Evolutionary conservation across 2,113 vertebrate species (phyloP), one percentile per base, ranked within the genome.

Genomic region (Drymodes brunneopygia): DNA sequence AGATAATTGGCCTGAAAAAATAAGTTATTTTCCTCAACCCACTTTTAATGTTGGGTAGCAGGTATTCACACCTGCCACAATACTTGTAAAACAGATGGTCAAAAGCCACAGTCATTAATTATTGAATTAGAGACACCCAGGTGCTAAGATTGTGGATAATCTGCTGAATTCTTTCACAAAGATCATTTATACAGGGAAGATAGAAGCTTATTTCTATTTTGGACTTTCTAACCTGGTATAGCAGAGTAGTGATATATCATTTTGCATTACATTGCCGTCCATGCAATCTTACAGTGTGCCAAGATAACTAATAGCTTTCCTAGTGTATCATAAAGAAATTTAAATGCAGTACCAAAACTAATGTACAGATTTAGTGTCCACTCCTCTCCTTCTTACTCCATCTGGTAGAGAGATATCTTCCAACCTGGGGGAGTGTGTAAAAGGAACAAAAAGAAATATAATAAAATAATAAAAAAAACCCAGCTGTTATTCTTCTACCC

Each of bases 21-120:
- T 9, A 51, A 4, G 7, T 28, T 81, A 16, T 88, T 92, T 94
- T 92, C 60, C 31, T 71, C 40, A 81, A 51, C 12, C 13, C 15
- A 48, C 27, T 35, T 75, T 85, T 84, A 81, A 4, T 44, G 3
- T 51, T 87, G 15, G 10, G 28, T 82, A 82, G 40, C 77, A 85
- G 33, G 4, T 82, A 88, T 62, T 81, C 5, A 1, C 72, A 94
- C 38, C 82, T 96, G 91, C 64, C 51, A 61, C 31, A 70, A 53
- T 36, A 90, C 57, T 58, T 91, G 38, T 72, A 93, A 96, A 95
- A 86, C 97, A 98, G 98, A 97, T 98, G 97, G 96, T 50, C 35
- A 90, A 77, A 54, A 62, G 64, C 40, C 44, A 60, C 15, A 64
- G 81, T 96, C 91, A 95, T 97, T 97, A 97, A 96, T 98, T 97